Percentiles rank a stretch among this genome's conserved stretches.
These are phyloP conservation scores for Tigriopus californicus DNA, from an alignment of 2,888 invertebrate genomes.

Conservation along the genomic window DNA sequence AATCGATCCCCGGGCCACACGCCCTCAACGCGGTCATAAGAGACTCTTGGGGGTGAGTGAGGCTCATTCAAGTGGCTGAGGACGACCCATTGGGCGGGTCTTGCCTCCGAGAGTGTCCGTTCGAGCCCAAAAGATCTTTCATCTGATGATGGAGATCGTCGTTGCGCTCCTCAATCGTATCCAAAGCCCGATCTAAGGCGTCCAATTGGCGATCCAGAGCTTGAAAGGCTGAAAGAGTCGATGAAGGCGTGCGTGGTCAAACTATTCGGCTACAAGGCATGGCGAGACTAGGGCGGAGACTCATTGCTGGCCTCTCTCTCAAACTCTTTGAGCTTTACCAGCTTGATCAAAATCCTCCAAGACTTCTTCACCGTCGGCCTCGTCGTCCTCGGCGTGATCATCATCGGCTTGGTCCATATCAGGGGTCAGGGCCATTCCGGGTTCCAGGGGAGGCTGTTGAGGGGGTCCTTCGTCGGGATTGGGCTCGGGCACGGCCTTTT, in stretches of 20 bases:
- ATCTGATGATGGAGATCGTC: slow-evolving; percentile 2
- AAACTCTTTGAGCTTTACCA: not conserved
- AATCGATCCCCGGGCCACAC: no score
- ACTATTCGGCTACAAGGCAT: not conserved
- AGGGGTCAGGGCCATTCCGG: no score
- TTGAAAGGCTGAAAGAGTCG: not conserved
- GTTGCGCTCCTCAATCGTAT: not conserved
- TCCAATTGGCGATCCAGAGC: slow-evolving; percentile 5
- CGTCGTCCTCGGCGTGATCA: slow-evolving; percentile 16
- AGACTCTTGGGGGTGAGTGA: no score
- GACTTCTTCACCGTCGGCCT: slow-evolving; percentile 17
- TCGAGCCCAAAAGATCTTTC: slow-evolving; percentile 4
- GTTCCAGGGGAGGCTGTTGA: no score
- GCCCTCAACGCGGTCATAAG: no score
- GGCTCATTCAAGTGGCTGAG: no score
- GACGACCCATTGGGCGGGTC: no score
- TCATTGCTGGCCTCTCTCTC: slow-evolving; percentile 8
- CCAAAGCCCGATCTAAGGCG: not conserved
- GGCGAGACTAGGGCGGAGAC: no score
- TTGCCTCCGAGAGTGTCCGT: not conserved
- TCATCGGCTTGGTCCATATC: slow-evolving; percentile 16
- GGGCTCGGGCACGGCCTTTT: no score
- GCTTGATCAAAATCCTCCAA: slow-evolving; percentile 16
- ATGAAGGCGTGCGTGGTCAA: no score
- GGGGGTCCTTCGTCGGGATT: no score